Evolutionary conservation across 1,140 invertebrate species (phyloP), one percentile per base, ranked within the genome.

Genomic region (Ceratina calcarata): DNA sequence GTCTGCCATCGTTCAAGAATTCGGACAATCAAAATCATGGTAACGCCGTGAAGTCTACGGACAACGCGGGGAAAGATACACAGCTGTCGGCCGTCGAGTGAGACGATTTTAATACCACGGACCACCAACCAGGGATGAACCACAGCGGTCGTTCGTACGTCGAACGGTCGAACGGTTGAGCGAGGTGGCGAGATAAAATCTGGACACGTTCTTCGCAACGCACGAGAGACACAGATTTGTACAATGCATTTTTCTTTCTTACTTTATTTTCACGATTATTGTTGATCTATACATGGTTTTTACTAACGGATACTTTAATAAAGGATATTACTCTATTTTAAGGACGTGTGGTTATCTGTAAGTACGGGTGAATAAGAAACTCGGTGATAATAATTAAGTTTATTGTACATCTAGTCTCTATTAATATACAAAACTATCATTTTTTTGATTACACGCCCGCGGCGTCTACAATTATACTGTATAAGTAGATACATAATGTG

Each of bases 351-450:
- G 4, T 24, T 32, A 16, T 6, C 8, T 18, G 62, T 64, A 18
- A 16, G 3, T 12, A 3, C 6, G 13, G 45, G 24, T 49, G 24
- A 49, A 32, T 24, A 13, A 4, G 55, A 37, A 13, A 49, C 65
- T 24, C 3, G 1, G 3, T 85, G 88, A 84, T 89, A 87, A 89
- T 91, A 88, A 89, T 86, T 90, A 86, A 82, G 85, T 91, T 91
- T 91, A 91, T 91, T 91, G 53, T 91, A 92, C 89, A 91, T 70
- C 85, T 92, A 91, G 79, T 64, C 1, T 86, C 88, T 92, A 91
- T 87, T 90, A 92, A 91, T 92, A 90, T 93, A 92, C 91, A 93
- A 93, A 93, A 93, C 91, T 93, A 92, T 90, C 91, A 87, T 90
- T 91, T 45, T 88, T 86, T 92, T 91, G 80, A 89, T 93, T 91